Percentiles rank a stretch among this genome's conserved stretches.
Evolutionary conservation across 2,113 vertebrate species (phyloP).

Genomic region (Morone chrysops): DNA sequence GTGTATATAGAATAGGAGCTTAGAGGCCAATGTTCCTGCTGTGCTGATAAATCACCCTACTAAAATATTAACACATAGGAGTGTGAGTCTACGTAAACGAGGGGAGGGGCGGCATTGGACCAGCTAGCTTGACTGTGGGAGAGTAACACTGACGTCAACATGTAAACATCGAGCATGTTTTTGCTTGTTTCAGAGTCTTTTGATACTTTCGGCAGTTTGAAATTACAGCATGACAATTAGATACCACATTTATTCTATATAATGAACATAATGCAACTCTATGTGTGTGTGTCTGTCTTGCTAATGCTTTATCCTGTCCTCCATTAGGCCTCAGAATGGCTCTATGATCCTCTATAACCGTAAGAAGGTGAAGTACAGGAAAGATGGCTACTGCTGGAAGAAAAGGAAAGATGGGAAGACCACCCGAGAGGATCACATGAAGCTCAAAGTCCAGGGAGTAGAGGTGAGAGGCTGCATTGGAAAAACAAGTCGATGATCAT

Average conservation of each 20-base stretch:
- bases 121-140: constrained; percentile 43
- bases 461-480: constrained; percentile 84
- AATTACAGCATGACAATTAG: not conserved
- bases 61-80: constrained; percentile 78
- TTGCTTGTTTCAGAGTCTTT: constrained; percentile 14
- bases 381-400: constrained; percentile 96
- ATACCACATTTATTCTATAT: not conserved
- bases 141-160: constrained; percentile 34
- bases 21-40: constrained; percentile 70
- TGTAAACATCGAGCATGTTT: constrained; percentile 4
- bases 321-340: constrained; percentile 90
- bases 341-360: constrained; percentile 94
- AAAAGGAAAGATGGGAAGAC: constrained; percentile 95
- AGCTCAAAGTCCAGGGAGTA: constrained; percentile 93
- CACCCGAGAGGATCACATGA: constrained; percentile 95
- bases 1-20: constrained; percentile 64
- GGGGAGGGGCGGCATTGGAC: constrained; percentile 26
- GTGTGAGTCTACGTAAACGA: constrained; percentile 44
- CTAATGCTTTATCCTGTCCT: constrained; percentile 16
- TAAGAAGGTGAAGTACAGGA: constrained; percentile 95
- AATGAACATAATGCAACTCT: constrained; percentile 7
- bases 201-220: not conserved
- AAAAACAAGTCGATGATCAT: constrained; percentile 64
- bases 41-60: constrained; percentile 75
- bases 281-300: not conserved